Evolutionary conservation across 2,888 invertebrate genomes (phyloP).

Genomic region (Digitonthophagus gazella): DNA sequence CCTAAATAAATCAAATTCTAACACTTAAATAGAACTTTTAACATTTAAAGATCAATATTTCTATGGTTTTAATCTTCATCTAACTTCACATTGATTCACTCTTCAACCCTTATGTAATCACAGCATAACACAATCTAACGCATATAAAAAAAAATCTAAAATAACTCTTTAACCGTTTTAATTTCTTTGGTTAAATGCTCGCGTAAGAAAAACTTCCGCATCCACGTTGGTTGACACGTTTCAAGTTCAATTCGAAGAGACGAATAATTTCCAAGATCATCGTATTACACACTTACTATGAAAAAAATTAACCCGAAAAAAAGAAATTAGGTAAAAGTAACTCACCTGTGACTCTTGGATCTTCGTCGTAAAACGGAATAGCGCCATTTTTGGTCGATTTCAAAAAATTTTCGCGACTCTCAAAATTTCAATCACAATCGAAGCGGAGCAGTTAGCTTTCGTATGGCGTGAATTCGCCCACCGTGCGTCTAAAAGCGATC

Average conservation of each 20-base stretch:
- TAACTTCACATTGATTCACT: too few relatives aligned
- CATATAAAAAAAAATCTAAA: too few relatives aligned
- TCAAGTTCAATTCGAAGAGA: neutral
- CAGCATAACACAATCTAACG: too few relatives aligned
- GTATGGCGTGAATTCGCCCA: slow-evolving; percentile 22
- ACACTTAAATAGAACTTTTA: too few relatives aligned
- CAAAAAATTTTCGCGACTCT: slow-evolving; percentile 40
- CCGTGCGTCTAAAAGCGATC: slow-evolving; percentile 6
- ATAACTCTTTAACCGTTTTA: too few relatives aligned
- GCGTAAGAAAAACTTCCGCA: too few relatives aligned
- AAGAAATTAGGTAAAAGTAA: slow-evolving; percentile 11
- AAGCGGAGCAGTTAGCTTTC: neutral
- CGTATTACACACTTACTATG: neutral
- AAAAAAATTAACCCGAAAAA: neutral
- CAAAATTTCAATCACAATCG: slow-evolving; percentile 16
- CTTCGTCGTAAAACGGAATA: slow-evolving; percentile 65
- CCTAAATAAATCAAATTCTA: too few relatives aligned
- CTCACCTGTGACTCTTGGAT: slow-evolving; percentile 63
- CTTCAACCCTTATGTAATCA: too few relatives aligned
- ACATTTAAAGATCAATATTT: too few relatives aligned
- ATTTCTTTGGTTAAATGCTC: too few relatives aligned
- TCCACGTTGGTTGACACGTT: neutral
- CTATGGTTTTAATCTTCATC: too few relatives aligned
- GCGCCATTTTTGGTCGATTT: slow-evolving; percentile 54
- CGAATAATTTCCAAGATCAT: neutral